phyloP scores from a whole-genome alignment of 2,888 invertebrate species.

The Lasius platythorax region DNA sequence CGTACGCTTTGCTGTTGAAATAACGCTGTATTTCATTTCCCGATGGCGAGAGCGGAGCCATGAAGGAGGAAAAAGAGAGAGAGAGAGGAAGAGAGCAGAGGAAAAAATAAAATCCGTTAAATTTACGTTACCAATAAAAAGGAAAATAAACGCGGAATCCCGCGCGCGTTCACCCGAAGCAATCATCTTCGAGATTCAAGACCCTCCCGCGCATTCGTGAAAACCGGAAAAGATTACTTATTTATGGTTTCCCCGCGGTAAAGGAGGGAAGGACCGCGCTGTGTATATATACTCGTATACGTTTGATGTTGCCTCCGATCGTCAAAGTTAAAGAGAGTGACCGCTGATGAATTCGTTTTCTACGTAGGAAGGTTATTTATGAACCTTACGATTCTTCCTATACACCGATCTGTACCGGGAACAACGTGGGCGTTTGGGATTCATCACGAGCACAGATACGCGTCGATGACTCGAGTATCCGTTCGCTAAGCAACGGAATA shows the following conservation, averaged over 20 bases:
- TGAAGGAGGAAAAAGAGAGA: neutral
- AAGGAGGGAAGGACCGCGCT: slow-evolving; percentile 1
- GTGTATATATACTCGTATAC: slow-evolving; percentile 17
- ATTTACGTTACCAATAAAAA: slow-evolving; percentile 70
- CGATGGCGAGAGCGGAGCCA: slow-evolving; percentile 35
- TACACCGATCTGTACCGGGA: slow-evolving; percentile 68
- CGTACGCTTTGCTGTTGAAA: slow-evolving; percentile 43
- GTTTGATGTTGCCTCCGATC: slow-evolving; percentile 73
- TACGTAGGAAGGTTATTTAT: slow-evolving; percentile 73
- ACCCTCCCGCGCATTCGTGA: slow-evolving; percentile 62
- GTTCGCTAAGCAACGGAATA: slow-evolving; percentile 1
- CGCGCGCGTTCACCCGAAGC: slow-evolving; percentile 39
- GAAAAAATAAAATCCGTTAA: slow-evolving; percentile 62
- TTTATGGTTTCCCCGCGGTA: slow-evolving; percentile 60
- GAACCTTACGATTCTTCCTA: slow-evolving; percentile 53
- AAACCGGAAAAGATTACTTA: slow-evolving; percentile 73
- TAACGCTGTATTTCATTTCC: slow-evolving; percentile 62
- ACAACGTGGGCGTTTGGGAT: slow-evolving; percentile 68
- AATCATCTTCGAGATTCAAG: slow-evolving; percentile 62
- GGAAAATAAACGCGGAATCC: slow-evolving; percentile 67
- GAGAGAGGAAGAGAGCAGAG: slow-evolving; percentile 9
- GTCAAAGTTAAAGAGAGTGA: slow-evolving; percentile 66
- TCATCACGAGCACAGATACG: slow-evolving; percentile 51
- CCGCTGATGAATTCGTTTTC: slow-evolving; percentile 75
- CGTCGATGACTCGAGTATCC: neutral